phyloP scores from a whole-genome alignment of 1,140 invertebrate genomes.

The Portunus trituberculatus region DNA sequence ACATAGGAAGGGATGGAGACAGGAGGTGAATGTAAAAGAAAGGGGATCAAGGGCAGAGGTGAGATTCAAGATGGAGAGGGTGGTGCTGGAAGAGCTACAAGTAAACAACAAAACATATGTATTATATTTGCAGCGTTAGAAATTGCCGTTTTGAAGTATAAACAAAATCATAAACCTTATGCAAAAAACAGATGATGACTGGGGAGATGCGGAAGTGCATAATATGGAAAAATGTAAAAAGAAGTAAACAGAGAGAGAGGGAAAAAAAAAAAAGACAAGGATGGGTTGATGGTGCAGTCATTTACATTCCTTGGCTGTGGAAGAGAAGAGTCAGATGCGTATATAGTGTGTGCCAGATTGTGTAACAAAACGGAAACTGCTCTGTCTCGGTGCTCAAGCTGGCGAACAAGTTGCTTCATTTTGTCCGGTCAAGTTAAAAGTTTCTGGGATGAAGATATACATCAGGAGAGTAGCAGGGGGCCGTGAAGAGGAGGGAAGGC shows the following conservation, averaged over 20 bases:
- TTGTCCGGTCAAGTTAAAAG: not conserved
- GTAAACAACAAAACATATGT: not conserved
- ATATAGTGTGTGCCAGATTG: not conserved
- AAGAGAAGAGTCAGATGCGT: not conserved
- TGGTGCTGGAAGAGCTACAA: not conserved
- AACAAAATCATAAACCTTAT: not conserved
- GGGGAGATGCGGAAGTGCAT: not conserved
- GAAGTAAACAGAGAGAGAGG: not conserved
- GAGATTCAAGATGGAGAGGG: not conserved
- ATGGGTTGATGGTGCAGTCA: not conserved
- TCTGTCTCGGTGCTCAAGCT: not conserved
- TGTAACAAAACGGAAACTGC: not conserved
- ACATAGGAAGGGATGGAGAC: not conserved
- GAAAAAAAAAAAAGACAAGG: not conserved
- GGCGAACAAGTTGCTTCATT: constrained; percentile 42
- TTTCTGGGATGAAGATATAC: constrained; percentile 48
- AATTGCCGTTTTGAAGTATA: not conserved
- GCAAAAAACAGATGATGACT: not conserved
- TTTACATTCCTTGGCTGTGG: not conserved
- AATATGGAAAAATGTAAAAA: not conserved
- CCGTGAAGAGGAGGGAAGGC: not conserved
- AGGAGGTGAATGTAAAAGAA: too few relatives aligned
- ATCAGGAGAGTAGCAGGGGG: constrained; percentile 6
- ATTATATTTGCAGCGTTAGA: not conserved
- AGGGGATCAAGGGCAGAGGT: not conserved